Conservation (phyloP, 2,888 invertebrate species). For the Megaustenia siamemsis region DNA sequence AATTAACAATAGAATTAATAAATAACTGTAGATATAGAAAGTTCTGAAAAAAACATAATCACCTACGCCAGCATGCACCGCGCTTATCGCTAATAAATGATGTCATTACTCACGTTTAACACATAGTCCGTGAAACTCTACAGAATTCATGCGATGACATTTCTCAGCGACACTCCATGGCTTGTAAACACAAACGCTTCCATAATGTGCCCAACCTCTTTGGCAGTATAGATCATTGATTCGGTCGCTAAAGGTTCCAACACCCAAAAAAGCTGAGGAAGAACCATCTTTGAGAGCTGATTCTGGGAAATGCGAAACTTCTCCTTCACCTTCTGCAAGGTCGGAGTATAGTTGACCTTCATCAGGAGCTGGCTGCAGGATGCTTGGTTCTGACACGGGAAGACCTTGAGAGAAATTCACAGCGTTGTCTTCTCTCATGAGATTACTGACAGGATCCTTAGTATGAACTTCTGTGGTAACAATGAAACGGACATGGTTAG, state of each 20-base stretch:
- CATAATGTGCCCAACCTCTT: conserved; percentile 38
- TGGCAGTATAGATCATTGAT: background rate
- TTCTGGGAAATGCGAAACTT: background rate
- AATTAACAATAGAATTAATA: too few relatives aligned
- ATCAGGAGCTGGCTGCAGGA: background rate
- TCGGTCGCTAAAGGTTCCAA: background rate
- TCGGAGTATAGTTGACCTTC: background rate
- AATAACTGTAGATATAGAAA: too few relatives aligned
- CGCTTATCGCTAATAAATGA: too few relatives aligned
- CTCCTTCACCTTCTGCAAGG: background rate
- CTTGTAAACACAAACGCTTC: conserved; percentile 44
- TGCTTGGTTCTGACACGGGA: background rate
- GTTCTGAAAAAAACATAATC: too few relatives aligned
- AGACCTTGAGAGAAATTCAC: conserved; percentile 7
- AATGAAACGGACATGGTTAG: too few relatives aligned
- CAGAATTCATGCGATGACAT: conserved; percentile 29
- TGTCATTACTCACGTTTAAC: conserved; percentile 46
- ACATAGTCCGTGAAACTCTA: conserved; percentile 48
- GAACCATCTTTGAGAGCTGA: background rate
- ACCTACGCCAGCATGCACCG: too few relatives aligned
- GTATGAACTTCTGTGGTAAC: conserved; percentile 1
- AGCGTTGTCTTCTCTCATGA: background rate
- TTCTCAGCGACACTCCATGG: conserved; percentile 36
- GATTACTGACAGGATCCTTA: background rate
- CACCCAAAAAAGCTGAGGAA: background rate